phyloP scores from a whole-genome alignment of 2,113 vertebrate species.

The Mellivora capensis region DNA sequence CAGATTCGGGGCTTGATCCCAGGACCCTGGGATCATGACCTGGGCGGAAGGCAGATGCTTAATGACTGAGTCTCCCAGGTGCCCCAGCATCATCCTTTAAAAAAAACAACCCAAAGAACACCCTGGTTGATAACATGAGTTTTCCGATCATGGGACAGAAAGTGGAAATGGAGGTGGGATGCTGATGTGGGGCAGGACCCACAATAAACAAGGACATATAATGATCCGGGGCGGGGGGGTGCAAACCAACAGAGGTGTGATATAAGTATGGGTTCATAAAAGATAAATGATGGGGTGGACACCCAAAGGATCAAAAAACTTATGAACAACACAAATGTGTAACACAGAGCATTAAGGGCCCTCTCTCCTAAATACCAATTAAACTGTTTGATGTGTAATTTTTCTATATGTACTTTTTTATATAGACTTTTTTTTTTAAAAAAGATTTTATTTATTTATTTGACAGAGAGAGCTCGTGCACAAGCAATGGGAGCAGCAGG shows the following conservation, averaged over 20 bases:
- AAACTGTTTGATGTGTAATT: background rate
- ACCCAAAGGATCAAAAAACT: background rate
- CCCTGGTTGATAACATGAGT: background rate
- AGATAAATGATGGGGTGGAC: background rate
- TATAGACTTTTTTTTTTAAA: background rate
- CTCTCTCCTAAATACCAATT: background rate
- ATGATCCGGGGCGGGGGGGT: background rate
- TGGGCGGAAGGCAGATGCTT: background rate
- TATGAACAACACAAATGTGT: background rate
- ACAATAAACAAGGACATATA: background rate
- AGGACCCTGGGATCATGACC: background rate
- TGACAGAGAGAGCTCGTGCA: background rate
- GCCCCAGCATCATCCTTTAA: background rate
- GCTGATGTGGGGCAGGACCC: background rate
- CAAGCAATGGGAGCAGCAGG: background rate
- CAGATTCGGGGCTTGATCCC: background rate
- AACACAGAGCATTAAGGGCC: background rate
- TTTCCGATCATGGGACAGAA: background rate
- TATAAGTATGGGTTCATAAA: background rate
- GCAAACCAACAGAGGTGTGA: background rate
- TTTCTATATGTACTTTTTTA: background rate
- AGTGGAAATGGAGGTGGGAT: background rate
- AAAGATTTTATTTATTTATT: background rate
- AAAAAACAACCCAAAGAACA: background rate
- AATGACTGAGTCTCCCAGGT: background rate